Base-by-base conservation (phyloP, 2,888 invertebrate genomes). In the Erynnis tages region DNA sequence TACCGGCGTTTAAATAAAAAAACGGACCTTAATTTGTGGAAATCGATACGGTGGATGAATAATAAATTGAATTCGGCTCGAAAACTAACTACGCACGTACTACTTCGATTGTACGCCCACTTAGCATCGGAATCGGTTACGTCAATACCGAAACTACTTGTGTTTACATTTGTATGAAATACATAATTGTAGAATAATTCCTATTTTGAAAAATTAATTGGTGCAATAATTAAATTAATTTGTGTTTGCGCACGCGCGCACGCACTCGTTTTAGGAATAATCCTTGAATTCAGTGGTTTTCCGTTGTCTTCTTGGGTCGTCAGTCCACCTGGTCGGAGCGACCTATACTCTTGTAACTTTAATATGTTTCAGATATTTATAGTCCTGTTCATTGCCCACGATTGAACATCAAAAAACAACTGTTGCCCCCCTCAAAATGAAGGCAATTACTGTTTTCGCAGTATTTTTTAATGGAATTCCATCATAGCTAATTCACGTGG, bases 31-130 rank as follows among this genome's bases (percentile, higher is more conserved):
- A 65, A 65, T 67, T 67, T 63, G 62, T 59, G 48, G 30, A 54
- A 66, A 71, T 74, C 74, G 69, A 77, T 73, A 65, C 53, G 54
- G 32, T 70, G 70, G 73, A 76, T 77, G 66, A 73, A 73, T 76
- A 71, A 77, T 76, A 73, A 66, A 55, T 47, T 32, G 56, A 47
- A 55, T 29, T 48, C 48, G 47, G 10, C 47, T 29, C 29, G 46
- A 50, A 58, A 56, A 56, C 53, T 44, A 30, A 53, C 48, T 40
- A 48, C 48, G 40, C 48, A 49, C 32, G 16, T 29, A 23, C 14
- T 23, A 16, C 47, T 40, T 49, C 32, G 40, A 32, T 49, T 35
- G 35, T 46, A 38, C 38, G 48, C 48, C 40, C 48, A 49, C 48
- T 48, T 38, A 38, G 11, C 5, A 10, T n/a, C 35, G 19, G 4